phyloP scores from a whole-genome alignment of 2,888 invertebrate genomes.

The Corythucha ciliata region DNA sequence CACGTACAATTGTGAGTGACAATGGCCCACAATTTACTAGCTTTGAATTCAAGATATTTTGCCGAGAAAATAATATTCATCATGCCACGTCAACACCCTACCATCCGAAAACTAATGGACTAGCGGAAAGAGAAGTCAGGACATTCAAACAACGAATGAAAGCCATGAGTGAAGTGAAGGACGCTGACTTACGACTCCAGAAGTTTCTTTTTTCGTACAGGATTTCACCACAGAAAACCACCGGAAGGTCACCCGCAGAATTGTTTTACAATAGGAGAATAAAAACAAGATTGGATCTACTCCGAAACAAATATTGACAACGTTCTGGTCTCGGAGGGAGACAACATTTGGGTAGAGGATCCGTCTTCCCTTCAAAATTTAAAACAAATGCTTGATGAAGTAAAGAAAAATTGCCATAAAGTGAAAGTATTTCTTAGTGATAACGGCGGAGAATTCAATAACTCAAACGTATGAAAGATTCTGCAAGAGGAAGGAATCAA shows the following conservation, averaged over 20 bases:
- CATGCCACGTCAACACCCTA: slow-evolving; percentile 26
- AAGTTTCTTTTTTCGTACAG: slow-evolving; percentile 25
- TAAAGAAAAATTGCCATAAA: no score
- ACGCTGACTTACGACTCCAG: slow-evolving; percentile 24
- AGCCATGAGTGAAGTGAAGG: slow-evolving; percentile 12
- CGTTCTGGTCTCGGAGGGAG: no score
- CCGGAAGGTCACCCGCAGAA: slow-evolving; percentile 31
- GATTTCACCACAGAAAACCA: slow-evolving; percentile 26
- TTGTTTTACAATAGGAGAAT: slow-evolving; percentile 31
- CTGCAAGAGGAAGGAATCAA: no score
- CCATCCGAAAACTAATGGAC: slow-evolving; percentile 33
- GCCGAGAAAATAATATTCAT: neutral
- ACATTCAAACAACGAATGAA: slow-evolving; percentile 30
- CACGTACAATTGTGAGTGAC: slow-evolving; percentile 18
- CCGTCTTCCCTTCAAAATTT: no score
- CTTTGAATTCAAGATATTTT: neutral
- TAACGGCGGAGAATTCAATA: no score
- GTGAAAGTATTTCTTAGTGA: no score
- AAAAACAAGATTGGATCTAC: no score
- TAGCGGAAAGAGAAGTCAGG: slow-evolving; percentile 35
- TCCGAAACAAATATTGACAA: no score
- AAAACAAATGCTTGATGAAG: no score
- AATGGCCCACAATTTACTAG: slow-evolving; percentile 10
- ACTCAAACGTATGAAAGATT: no score
- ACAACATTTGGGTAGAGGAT: no score